Conservation (phyloP, 2,113 vertebrate genomes). For the Miniopterus natalensis region DNA sequence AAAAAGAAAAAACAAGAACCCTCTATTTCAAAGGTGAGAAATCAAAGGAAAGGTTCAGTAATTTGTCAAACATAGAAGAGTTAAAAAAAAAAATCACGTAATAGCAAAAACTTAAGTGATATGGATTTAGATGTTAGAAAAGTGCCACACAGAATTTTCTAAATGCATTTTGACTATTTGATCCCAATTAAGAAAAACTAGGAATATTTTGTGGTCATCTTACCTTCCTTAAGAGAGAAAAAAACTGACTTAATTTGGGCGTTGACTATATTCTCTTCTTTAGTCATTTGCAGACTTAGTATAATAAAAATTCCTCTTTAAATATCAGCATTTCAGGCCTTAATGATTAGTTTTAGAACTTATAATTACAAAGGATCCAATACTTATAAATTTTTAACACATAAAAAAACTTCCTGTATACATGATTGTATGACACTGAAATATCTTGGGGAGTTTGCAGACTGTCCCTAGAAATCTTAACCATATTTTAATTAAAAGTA, state of each 20-base stretch:
- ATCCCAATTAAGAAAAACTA: conserved; percentile 16
- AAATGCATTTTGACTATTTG: neutral
- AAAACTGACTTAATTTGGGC: neutral
- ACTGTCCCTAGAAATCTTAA: conserved; percentile 37
- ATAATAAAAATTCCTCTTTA: conserved; percentile 56
- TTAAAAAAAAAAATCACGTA: neutral
- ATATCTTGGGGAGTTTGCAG: neutral
- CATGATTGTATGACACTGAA: neutral
- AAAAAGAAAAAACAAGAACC: neutral
- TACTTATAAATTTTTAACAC: conserved; percentile 91
- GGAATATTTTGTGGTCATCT: neutral
- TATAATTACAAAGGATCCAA: conserved; percentile 92
- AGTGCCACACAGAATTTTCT: neutral
- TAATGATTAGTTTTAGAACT: conserved; percentile 79
- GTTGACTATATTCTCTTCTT: neutral
- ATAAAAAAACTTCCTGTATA: neutral
- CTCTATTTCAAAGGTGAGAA: conserved; percentile 24
- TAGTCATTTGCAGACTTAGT: conserved; percentile 23
- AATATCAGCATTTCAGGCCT: conserved; percentile 40
- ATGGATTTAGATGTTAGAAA: neutral
- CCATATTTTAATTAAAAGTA: neutral
- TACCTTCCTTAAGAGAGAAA: conserved; percentile 20
- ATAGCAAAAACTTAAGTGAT: neutral
- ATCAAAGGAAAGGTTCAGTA: neutral
- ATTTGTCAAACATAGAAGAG: neutral